phyloP scores from a whole-genome alignment of 2,797 vertebrate genomes.

The Coluber constrictor region DNA sequence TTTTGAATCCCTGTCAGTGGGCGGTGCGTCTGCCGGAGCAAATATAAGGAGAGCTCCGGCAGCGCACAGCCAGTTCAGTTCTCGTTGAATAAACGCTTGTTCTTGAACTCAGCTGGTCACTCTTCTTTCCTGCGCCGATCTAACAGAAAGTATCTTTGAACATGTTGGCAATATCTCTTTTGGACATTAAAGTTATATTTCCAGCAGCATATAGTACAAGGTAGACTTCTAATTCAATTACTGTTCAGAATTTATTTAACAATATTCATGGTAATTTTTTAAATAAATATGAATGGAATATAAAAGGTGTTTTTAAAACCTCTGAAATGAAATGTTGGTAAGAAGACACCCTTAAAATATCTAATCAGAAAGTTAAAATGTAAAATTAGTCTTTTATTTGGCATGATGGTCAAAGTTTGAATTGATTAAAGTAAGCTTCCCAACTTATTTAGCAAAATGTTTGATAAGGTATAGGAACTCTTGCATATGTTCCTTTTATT shows the following conservation, averaged over 20 bases:
- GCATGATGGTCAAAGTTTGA: neutral
- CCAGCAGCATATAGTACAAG: neutral
- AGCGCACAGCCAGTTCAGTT: too few species aligned
- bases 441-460: neutral
- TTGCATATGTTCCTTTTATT: neutral
- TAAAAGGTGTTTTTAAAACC: neutral
- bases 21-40: too few species aligned
- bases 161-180: neutral
- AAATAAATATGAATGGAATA: neutral
- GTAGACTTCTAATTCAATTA: neutral
- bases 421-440: neutral
- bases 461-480: neutral
- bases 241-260: neutral
- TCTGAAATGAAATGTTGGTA: neutral
- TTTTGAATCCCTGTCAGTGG: too few species aligned
- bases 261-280: neutral
- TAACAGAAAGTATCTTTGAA: neutral
- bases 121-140: too few species aligned
- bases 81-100: too few species aligned
- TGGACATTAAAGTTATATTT: neutral
- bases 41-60: too few species aligned
- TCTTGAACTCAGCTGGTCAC: too few species aligned
- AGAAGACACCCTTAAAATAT: neutral
- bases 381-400: neutral
- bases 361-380: neutral